Evolutionary conservation across 2,797 vertebrate species (phyloP).

Genomic region (Brachyalestes nurse): DNA sequence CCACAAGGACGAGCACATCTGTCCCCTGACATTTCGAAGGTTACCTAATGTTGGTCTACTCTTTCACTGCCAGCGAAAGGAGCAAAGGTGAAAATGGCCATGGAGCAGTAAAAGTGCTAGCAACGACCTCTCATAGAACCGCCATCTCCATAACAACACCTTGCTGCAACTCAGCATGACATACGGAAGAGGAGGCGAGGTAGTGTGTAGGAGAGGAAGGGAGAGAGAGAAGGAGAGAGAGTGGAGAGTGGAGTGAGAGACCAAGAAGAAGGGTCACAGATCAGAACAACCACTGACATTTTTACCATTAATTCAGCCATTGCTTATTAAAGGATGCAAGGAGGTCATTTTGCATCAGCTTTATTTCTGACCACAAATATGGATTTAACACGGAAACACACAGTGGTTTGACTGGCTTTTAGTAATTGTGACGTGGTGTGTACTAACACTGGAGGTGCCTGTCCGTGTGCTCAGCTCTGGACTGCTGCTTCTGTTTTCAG

Average conservation of each 20-base stretch:
- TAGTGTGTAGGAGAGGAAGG: constrained; percentile 19
- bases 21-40: constrained; percentile 61
- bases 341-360: not conserved
- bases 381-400: constrained; percentile 3
- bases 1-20: constrained; percentile 35
- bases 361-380: not conserved
- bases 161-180: constrained; percentile 48
- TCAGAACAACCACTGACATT: not conserved
- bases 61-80: constrained; percentile 43
- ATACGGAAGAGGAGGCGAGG: constrained; percentile 37
- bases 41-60: constrained; percentile 53
- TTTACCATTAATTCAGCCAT: not conserved
- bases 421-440: constrained; percentile 29
- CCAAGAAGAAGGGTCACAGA: not conserved
- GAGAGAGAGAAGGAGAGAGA: not conserved
- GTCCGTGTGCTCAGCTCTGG: constrained; percentile 7
- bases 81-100: constrained; percentile 49
- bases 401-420: constrained; percentile 7
- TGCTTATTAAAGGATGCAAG: not conserved
- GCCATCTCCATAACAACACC: constrained; percentile 63
- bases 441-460: not conserved
- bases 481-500: not conserved
- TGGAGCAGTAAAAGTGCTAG: constrained; percentile 36
- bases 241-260: not conserved
- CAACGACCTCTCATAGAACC: constrained; percentile 49